Evolutionary conservation across 1,140 invertebrate species (phyloP).

Genomic region (Marisa cornuarietis): DNA sequence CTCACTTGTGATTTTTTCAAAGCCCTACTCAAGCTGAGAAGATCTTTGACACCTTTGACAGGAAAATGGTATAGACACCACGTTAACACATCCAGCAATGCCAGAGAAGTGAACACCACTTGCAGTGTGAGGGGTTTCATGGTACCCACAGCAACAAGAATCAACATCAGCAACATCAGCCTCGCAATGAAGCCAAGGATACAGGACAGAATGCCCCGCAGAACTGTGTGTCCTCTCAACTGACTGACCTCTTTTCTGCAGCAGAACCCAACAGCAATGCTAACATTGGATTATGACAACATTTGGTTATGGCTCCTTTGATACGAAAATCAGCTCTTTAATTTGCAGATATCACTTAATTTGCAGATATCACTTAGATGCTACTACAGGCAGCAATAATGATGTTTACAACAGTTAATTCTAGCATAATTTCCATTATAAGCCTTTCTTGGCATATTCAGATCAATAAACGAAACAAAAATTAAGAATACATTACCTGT

Average conservation of each 20-base stretch:
- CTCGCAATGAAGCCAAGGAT: background rate
- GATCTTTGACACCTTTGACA: background rate
- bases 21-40: background rate
- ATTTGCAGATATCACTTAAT: no score
- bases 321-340: no score
- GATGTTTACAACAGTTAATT: no score
- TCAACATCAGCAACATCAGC: constrained; percentile 18
- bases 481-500: no score
- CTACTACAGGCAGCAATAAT: no score
- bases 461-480: no score
- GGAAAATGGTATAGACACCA: constrained; percentile 17
- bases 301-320: no score
- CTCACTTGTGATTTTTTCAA: constrained; percentile 2
- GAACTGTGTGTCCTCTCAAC: background rate
- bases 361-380: no score
- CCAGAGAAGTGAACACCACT: constrained; percentile 8
- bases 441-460: no score
- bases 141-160: background rate
- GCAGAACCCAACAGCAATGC: background rate
- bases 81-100: constrained; percentile 17
- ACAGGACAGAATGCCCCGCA: constrained; percentile 1
- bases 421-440: no score
- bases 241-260: constrained; percentile 17
- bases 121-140: background rate
- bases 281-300: no score